These are phyloP conservation scores for Carpatolechia fugitivella DNA, from an alignment of 2,888 invertebrate species.

Conservation along the genomic window DNA sequence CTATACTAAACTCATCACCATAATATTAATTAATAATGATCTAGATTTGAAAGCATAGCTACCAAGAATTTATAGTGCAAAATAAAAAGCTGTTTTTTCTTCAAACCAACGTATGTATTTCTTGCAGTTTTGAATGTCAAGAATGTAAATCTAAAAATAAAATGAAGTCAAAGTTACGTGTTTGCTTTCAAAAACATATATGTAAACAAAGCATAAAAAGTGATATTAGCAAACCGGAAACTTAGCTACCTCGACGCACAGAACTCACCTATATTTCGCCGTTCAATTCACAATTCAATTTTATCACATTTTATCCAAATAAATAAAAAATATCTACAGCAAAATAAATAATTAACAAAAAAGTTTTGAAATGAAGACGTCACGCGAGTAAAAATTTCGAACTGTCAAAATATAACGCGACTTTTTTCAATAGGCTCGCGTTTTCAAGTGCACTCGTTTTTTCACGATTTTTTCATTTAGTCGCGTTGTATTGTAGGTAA, in stretches of 20 bases:
- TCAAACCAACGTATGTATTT: too few species aligned
- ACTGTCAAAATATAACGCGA: constrained; percentile 64
- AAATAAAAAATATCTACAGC: background rate
- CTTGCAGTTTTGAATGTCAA: too few species aligned
- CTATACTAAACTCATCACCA: too few species aligned
- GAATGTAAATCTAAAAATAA: too few species aligned
- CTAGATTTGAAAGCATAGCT: too few species aligned
- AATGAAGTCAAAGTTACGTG: too few species aligned
- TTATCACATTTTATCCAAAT: constrained; percentile 8
- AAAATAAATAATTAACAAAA: constrained; percentile 10
- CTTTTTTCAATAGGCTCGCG: constrained; percentile 17
- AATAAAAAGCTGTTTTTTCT: too few species aligned
- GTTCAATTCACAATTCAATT: background rate
- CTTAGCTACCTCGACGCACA: background rate
- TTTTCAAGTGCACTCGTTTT: constrained; percentile 11
- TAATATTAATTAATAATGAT: too few species aligned
- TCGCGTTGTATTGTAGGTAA: constrained; percentile 28
- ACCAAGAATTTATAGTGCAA: too few species aligned
- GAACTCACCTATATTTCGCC: background rate
- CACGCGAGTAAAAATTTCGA: constrained; percentile 59
- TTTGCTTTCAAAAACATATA: too few species aligned
- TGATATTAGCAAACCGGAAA: background rate
- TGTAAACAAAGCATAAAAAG: background rate
- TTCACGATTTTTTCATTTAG: constrained; percentile 35
- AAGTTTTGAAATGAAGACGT: constrained; percentile 25